Evolutionary conservation across 2,113 vertebrate species (phyloP), one percentile per base, ranked within the genome.

Genomic region (Chamaea fasciata): DNA sequence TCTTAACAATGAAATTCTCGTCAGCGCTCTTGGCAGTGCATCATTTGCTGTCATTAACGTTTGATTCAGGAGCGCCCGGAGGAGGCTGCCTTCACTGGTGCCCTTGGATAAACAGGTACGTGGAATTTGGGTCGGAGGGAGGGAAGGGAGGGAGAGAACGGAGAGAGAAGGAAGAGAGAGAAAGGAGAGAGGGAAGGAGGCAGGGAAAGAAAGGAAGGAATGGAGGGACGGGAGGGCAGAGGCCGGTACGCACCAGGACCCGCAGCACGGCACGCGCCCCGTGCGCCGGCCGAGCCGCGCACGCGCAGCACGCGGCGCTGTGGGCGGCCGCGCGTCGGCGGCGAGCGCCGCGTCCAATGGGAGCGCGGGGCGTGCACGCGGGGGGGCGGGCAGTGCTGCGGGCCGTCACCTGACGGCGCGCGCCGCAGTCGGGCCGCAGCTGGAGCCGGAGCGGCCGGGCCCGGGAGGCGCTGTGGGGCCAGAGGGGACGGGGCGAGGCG

Each of bases 261-360:
- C 37, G 0, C 1, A 24, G 5, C 21, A 1, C 6, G 0, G 11
- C 30, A 21, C 15, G 10, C 22, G 3, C 28, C 28, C 42, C 22
- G 10, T 5, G 28, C 10, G 8, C 18, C 35, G 6, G 30, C 6
- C 1, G 11, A 3, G 23, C 2, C 2, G 77, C 71, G 70, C 91
- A 64, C 18, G 89, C 89, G 76, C 65, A 3, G 8, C 7, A 18
- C 27, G 5, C 26, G 3, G 21, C 21, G 13, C 11, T 13, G 63
- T 37, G 24, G 41, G 75, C 26, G 39, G 41, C 26, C 57, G 52
- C 56, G 75, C 67, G 90, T 73, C 87, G 77, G 81, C 42, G 53
- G 82, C 50, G 31, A 22, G 49, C 1, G 47, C 50, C 1, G 49
- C 62, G 76, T 59, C 93, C 96, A 94, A 95, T 96, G 76, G 37